Evolutionary conservation across 64 coral and sea anemone species (phyloP).

Genomic region (Pachyseris speciosa): DNA sequence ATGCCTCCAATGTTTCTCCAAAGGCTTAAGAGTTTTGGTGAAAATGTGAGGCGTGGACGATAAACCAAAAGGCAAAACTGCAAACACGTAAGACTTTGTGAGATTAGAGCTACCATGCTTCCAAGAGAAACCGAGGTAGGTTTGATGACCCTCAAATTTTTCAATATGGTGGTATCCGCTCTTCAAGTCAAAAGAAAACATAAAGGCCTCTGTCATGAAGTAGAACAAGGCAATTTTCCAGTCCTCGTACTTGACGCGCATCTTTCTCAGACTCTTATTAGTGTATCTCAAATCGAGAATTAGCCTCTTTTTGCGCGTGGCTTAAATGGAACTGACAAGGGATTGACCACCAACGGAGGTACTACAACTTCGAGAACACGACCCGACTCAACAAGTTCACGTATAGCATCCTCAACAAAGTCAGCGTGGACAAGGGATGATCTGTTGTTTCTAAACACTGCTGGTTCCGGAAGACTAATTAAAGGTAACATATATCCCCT

Average conservation of each 20-base stretch:
- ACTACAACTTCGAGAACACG: background rate
- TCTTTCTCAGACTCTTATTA: conserved; percentile 35
- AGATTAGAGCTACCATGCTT: background rate
- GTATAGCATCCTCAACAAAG: conserved; percentile 25
- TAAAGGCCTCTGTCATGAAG: background rate
- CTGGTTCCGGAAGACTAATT: background rate
- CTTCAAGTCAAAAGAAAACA: conserved; percentile 29
- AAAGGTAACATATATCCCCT: conserved; percentile 20
- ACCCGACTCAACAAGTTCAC: background rate
- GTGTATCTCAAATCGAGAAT: conserved; percentile 68
- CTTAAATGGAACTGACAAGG: conserved; percentile 44
- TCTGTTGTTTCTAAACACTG: conserved; percentile 24
- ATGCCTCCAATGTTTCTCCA: conserved; percentile 10
- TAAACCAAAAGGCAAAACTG: conserved; percentile 22
- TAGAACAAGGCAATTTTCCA: conserved; percentile 24
- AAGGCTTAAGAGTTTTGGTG: conserved; percentile 9
- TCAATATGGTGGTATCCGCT: conserved; percentile 35
- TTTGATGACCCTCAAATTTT: background rate
- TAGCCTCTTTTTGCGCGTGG: conserved; percentile 26
- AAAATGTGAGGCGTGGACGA: conserved; percentile 16
- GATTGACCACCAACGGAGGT: conserved; percentile 46
- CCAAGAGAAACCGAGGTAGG: conserved; percentile 14
- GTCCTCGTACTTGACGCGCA: conserved; percentile 45
- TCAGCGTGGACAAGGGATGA: background rate
- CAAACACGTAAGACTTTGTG: background rate